Evolutionary conservation across 2,888 invertebrate genomes (phyloP), one percentile per base, ranked within the genome.

Genomic region (Graphium colonna): DNA sequence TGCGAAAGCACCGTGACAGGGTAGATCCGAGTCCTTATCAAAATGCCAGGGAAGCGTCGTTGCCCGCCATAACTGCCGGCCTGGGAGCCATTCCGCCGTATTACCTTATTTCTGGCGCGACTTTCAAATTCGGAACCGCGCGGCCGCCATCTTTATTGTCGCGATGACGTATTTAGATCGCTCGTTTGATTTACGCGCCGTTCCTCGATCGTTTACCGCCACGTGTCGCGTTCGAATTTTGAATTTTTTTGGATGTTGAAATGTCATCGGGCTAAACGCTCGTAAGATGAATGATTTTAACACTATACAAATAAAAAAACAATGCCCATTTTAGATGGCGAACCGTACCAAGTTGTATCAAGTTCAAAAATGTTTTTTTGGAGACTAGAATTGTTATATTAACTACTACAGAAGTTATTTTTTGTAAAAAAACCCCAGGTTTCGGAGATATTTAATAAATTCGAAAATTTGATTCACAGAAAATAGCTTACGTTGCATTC

Each of bases 161-260:
- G 65, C 70, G 79, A 73, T 78, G 82, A 82, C 80, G 71, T 72
- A 77, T 77, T 78, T 76, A 77, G 73, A 76, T 75, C 71, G 68
- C 61, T 58, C 58, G 57, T 65, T 66, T 75, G 78, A 77, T 76
- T 71, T 73, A 75, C 71, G 67, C 59, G 56, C 60, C 61, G 56
- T 64, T 64, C 60, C 61, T 60, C 60, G 41, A 38, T 39, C 18
- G 39, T 45, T 39, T 38, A 41, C 17, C 13, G 53, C 31, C 53
- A 54, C 38, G 42, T 39, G 53, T 62, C 12, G 66, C 58, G 48
- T 48, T 53, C 51, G 45, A 55, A 46, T n/a, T 36, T 36, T 21
- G 5, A 36, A 36, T 36, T 36, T 31, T 36, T 36, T 36, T n/a
- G n/a, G 17, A 15, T 3, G 33, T 28, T n/a, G 10, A 16, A 10